Conservation (phyloP, 2,797 vertebrate species). For the Heliangelus exortis region DNA sequence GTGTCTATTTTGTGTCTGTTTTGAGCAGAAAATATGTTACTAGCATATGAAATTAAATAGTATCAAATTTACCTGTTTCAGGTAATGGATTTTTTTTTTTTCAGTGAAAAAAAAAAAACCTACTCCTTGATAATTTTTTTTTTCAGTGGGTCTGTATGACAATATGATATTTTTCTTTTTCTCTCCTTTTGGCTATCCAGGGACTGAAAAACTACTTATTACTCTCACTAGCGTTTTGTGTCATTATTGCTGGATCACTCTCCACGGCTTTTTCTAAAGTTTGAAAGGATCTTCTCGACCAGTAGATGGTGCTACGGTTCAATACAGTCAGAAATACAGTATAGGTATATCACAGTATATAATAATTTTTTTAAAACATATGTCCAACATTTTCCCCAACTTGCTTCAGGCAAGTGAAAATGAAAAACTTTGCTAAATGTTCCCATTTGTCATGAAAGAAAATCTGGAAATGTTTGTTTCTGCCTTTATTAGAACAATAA, state of each 20-base stretch:
- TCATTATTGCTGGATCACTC: constrained; percentile 83
- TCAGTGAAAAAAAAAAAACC: not conserved
- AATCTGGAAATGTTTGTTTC: not conserved
- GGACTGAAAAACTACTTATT: constrained; percentile 82
- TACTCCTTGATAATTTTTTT: not conserved
- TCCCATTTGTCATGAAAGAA: not conserved
- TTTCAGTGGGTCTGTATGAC: not conserved
- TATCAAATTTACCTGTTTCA: not conserved
- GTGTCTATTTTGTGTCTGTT: not conserved
- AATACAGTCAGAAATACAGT: not conserved
- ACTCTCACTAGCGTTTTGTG: constrained; percentile 80
- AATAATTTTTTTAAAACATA: not conserved
- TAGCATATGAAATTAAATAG: not conserved
- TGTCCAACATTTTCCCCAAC: not conserved
- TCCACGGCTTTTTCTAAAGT: constrained; percentile 87
- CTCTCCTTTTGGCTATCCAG: constrained; percentile 68
- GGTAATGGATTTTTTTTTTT: not conserved
- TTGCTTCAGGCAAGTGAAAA: not conserved
- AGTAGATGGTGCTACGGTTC: constrained; percentile 72
- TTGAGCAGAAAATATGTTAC: not conserved
- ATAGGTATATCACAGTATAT: not conserved
- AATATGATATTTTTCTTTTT: not conserved
- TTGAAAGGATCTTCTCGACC: constrained; percentile 61
- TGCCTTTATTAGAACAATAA: not conserved
- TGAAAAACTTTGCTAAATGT: not conserved